These are phyloP conservation scores for Cyanistes caeruleus DNA, from an alignment of 2,113 vertebrate species.

Conservation along the genomic window DNA sequence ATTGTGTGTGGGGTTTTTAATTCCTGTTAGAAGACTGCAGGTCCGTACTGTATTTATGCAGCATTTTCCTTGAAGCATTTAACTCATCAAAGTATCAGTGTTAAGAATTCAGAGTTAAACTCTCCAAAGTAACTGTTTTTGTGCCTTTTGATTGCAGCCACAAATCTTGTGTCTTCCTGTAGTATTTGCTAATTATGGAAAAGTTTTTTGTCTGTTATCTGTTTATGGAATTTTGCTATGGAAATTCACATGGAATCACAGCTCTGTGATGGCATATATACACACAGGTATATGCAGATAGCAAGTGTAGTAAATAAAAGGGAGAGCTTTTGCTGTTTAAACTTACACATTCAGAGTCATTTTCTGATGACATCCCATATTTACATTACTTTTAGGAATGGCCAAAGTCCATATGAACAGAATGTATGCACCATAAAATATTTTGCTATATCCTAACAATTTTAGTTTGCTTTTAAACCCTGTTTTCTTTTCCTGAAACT, in stretches of 20 bases:
- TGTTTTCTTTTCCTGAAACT: background rate
- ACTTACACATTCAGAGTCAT: background rate
- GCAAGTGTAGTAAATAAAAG: background rate
- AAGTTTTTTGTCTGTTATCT: background rate
- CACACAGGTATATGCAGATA: background rate
- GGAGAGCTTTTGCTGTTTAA: background rate
- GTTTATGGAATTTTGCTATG: background rate
- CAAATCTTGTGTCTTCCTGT: background rate
- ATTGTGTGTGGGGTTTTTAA: background rate
- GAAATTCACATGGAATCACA: background rate
- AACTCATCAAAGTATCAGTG: background rate
- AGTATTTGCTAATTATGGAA: background rate
- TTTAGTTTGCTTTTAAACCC: background rate
- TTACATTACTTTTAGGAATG: background rate
- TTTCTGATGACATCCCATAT: background rate
- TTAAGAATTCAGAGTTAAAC: background rate
- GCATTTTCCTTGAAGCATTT: background rate
- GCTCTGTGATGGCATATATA: background rate
- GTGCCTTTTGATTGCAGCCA: background rate
- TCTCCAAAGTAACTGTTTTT: background rate
- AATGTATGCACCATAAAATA: background rate
- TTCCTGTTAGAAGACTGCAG: background rate
- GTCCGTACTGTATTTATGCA: background rate
- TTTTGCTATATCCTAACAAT: background rate
- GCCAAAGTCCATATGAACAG: background rate